Evolutionary conservation across 1,140 invertebrate species (phyloP), one percentile per base, ranked within the genome.

Genomic region (Bilobella aurantiaca): DNA sequence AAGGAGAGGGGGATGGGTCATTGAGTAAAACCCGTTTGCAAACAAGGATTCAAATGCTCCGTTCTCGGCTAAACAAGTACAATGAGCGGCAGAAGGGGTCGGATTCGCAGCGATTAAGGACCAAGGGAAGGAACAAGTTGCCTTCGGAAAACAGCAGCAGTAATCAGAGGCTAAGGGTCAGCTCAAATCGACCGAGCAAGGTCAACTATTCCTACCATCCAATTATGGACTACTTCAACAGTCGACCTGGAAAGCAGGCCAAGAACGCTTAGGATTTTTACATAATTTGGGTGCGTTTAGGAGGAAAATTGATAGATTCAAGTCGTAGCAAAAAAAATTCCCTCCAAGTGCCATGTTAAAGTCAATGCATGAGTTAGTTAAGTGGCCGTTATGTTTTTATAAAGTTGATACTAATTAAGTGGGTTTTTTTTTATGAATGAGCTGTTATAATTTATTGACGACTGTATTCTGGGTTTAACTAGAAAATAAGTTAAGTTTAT

Each of bases 141-240:
- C n/a, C 37, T 42, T n/a, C 37, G 23, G 23, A 63, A 63, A 27
- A 23, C 18, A 37, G 32, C 16, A 62, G 59, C 12, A 37, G n/a
- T 14, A 49, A 25, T 63, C 34, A 63, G 21, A 63, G 64, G 59
- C 58, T 66, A 18, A 62, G 65, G 37, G 29, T 66, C 16, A 34
- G 68, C 30, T 16, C 23, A 3, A 66, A 64, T 28, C 62, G 58
- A 46, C 65, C 62, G 0, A 67, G 49, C 59, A 65, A 84, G 72
- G 81, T 89, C 37, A 90, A 90, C 77, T 90, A 90, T 73, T 89
- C 86, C 74, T 90, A 90, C 73, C 88, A 90, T 76, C 88, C 88
- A 1, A 90, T 90, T 59, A 88, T 90, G 68, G 87, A 90, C 72
- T 90, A 88, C 75, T 90, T 90, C 74, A 84, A 27, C 1, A 30